Conservation (phyloP, 2,797 vertebrate genomes). For the Sylvilagus floridanus region DNA sequence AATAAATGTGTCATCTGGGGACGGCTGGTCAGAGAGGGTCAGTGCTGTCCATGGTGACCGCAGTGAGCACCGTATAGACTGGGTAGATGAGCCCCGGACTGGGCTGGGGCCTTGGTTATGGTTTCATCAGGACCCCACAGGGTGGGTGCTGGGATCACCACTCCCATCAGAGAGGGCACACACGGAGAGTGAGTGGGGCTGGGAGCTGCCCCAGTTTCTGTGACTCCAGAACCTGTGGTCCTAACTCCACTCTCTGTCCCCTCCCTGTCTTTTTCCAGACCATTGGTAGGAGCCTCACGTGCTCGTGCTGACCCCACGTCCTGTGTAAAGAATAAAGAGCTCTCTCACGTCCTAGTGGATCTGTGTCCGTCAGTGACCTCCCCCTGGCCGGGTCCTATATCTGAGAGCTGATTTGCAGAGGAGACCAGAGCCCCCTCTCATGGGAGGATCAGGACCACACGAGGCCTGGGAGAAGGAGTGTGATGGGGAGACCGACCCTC, state of each 20-base stretch:
- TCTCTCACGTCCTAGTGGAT: neutral
- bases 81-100: too few relatives aligned
- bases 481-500: too few relatives aligned
- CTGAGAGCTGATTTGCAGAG: neutral
- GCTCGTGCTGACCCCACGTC: neutral
- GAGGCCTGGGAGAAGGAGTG: too few relatives aligned
- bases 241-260: too few relatives aligned
- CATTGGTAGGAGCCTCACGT: too few relatives aligned
- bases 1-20: neutral
- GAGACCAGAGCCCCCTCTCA: too few relatives aligned
- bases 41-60: accelerated
- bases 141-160: neutral
- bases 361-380: neutral
- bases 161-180: neutral
- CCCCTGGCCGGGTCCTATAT: neutral
- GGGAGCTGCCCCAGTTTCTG: neutral
- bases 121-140: neutral
- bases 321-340: slow-evolving; percentile 71
- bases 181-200: neutral
- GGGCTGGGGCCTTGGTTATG: neutral
- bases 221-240: neutral
- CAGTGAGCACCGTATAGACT: neutral
- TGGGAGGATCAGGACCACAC: too few relatives aligned
- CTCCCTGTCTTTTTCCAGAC: slow-evolving; percentile 56
- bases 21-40: neutral